Evolutionary conservation across 2,888 invertebrate species (phyloP).

Genomic region (Erynnis tages): DNA sequence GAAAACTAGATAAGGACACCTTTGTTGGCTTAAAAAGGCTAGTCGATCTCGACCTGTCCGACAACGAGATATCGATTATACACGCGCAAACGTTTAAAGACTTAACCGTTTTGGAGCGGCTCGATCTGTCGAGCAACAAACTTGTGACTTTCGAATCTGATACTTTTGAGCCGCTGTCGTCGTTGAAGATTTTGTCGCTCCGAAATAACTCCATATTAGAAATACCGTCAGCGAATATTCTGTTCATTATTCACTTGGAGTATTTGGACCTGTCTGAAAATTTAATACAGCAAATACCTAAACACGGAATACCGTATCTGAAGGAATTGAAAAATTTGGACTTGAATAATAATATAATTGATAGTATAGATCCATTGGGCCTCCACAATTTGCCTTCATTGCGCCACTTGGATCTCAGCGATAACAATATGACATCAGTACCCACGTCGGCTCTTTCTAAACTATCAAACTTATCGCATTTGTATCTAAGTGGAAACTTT

Average conservation of each 20-base stretch:
- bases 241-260: conserved; percentile 84
- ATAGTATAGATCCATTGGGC: conserved; percentile 85
- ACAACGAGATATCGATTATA: conserved; percentile 88
- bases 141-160: conserved; percentile 87
- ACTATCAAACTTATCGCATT: conserved; percentile 87
- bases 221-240: conserved; percentile 86
- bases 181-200: conserved; percentile 87
- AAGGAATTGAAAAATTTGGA: conserved; percentile 86
- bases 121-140: conserved; percentile 89
- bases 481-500: conserved; percentile 90
- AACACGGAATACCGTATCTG: conserved; percentile 87
- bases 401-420: conserved; percentile 87
- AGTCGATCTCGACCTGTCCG: conserved; percentile 86
- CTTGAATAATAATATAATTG: conserved; percentile 89
- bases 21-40: conserved; percentile 87
- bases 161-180: conserved; percentile 85
- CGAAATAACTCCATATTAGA: conserved; percentile 90
- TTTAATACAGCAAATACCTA: conserved; percentile 86
- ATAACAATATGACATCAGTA: conserved; percentile 90
- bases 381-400: conserved; percentile 88
- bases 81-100: conserved; percentile 89
- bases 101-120: conserved; percentile 85
- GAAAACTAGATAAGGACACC: conserved; percentile 87
- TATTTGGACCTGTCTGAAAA: conserved; percentile 90
- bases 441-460: conserved; percentile 89